These are phyloP conservation scores for Polia nebulosa DNA, from an alignment of 2,888 invertebrate species.

Conservation along the genomic window DNA sequence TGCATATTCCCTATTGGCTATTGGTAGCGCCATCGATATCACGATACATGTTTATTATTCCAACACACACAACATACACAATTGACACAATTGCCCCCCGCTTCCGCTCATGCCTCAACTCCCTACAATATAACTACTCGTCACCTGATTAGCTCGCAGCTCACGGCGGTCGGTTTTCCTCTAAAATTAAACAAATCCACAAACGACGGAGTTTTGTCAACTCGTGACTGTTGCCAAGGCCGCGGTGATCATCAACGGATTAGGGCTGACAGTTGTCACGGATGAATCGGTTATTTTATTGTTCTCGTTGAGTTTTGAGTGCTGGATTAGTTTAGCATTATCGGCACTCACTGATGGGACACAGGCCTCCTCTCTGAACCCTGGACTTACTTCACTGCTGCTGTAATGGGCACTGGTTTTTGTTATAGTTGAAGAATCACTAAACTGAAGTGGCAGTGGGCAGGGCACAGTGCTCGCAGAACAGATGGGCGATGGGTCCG, in stretches of 20 bases:
- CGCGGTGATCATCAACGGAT: conserved; percentile 71
- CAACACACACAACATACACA: too few species aligned
- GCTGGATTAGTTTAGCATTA: neutral
- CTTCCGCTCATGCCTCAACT: conserved; percentile 35
- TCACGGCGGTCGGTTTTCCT: conserved; percentile 80
- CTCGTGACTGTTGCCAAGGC: conserved; percentile 85
- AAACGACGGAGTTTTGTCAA: conserved; percentile 83
- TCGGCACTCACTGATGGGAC: too few species aligned
- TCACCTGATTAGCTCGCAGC: conserved; percentile 76
- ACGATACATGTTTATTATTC: too few species aligned
- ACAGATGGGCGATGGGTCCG: too few species aligned
- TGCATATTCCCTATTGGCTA: too few species aligned
- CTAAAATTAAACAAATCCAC: conserved; percentile 85
- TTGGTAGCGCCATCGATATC: too few species aligned
- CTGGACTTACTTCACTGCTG: too few species aligned
- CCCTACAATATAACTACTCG: conserved; percentile 47
- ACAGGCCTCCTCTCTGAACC: too few species aligned
- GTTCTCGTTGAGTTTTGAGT: neutral
- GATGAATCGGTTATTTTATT: neutral
- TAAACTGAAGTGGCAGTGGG: too few species aligned
- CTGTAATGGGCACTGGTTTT: too few species aligned
- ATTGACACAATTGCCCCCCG: conserved; percentile 6
- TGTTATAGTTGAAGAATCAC: too few species aligned
- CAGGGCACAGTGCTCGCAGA: too few species aligned
- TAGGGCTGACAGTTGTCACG: conserved; percentile 72